These are phyloP conservation scores for Hanleya hanleyi DNA, from an alignment of 2,888 invertebrate species.

Conservation along the genomic window DNA sequence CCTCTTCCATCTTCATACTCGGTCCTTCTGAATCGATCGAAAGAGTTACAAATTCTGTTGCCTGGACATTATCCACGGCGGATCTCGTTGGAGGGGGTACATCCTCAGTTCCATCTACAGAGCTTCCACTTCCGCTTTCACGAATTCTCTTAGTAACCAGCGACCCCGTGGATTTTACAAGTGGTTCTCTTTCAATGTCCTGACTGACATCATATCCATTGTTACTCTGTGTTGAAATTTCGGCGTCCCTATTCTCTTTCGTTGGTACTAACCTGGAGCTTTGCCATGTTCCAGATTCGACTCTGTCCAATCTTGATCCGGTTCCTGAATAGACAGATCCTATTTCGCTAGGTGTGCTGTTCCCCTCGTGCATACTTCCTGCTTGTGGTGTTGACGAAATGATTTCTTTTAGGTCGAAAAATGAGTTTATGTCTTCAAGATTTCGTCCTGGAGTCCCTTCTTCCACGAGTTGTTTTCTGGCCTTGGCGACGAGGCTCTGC, in stretches of 20 bases:
- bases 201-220: background rate
- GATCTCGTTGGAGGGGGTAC: background rate
- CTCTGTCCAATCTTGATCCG: background rate
- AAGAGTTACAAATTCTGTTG: too few relatives aligned
- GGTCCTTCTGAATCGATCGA: background rate
- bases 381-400: conserved; percentile 5
- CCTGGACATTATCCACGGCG: too few relatives aligned
- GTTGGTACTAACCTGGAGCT: too few relatives aligned
- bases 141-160: background rate
- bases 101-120: background rate
- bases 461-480: background rate
- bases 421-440: background rate
- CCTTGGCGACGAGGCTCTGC: background rate
- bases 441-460: background rate
- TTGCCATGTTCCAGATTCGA: background rate
- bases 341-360: background rate
- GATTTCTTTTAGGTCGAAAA: background rate
- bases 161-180: background rate
- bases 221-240: background rate
- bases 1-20: background rate
- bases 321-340: background rate
- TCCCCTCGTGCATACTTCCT: background rate
- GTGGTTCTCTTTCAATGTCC: background rate
- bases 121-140: background rate
- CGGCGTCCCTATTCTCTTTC: too few relatives aligned